Conservation (phyloP, 2,888 invertebrate genomes). For the Agrotis puta region DNA sequence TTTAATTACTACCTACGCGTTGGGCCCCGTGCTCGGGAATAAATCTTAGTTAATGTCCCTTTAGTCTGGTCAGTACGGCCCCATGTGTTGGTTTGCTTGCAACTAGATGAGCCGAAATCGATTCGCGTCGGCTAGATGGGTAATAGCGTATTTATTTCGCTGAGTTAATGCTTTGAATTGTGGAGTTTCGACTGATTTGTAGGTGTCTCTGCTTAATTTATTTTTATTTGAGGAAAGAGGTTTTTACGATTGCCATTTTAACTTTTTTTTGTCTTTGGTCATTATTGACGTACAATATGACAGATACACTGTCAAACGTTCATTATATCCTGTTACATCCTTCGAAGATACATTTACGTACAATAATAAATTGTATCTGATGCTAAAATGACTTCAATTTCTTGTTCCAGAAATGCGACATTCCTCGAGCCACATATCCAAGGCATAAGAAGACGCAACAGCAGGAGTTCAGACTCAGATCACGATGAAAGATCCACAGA, state of each 20-base stretch:
- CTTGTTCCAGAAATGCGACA: constrained; percentile 93
- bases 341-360: too few species aligned
- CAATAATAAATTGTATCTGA: not conserved
- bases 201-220: constrained; percentile 12
- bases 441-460: constrained; percentile 89
- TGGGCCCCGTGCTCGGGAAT: constrained; percentile 76
- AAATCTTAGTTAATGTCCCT: constrained; percentile 90
- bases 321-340: too few species aligned
- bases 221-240: constrained; percentile 4
- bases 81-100: constrained; percentile 77
- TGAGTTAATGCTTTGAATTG: constrained; percentile 42
- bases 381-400: constrained; percentile 1
- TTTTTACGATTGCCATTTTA: not conserved
- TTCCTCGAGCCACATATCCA: constrained; percentile 94
- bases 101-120: constrained; percentile 75
- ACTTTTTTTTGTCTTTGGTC: too few species aligned
- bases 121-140: constrained; percentile 68
- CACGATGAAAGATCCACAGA: constrained; percentile 89
- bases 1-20: constrained; percentile 88
- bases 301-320: not conserved
- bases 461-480: constrained; percentile 88
- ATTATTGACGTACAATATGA: too few species aligned
- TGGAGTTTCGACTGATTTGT: constrained; percentile 31
- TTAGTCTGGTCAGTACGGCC: constrained; percentile 83
- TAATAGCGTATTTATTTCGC: constrained; percentile 62